A percentile compares a stretch with the other conserved stretches of the same genome.
These are phyloP conservation scores for Limanda limanda DNA, from an alignment of 2,113 vertebrate species.

Conservation along the genomic window DNA sequence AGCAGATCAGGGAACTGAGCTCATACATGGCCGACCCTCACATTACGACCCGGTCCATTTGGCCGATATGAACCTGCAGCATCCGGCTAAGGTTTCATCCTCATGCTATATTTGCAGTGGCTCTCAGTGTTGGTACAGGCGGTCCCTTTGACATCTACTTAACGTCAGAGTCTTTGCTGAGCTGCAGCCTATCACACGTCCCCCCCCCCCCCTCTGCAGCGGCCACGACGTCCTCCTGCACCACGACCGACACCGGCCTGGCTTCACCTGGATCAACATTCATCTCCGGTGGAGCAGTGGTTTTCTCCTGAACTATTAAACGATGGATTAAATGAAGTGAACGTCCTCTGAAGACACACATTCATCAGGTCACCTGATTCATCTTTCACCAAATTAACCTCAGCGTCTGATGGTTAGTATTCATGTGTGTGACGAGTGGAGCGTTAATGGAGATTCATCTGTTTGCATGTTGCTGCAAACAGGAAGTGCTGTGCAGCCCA, in stretches of 20 bases:
- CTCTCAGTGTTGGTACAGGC: conserved; percentile 29
- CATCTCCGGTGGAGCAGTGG: neutral
- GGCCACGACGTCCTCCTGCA: neutral
- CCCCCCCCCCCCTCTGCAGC: conserved; percentile 2
- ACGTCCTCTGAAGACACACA: neutral
- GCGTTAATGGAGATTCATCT: no score
- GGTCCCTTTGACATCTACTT: conserved; percentile 49
- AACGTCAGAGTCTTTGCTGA: conserved; percentile 56
- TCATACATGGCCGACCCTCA: neutral
- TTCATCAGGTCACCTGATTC: neutral
- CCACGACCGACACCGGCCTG: conserved; percentile 1
- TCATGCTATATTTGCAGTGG: conserved; percentile 31
- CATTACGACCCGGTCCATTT: neutral
- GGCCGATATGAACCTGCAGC: conserved; percentile 29
- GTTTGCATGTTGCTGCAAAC: no score
- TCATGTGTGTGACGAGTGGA: neutral
- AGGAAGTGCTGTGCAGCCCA: no score
- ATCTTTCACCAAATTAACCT: neutral
- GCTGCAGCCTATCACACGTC: conserved; percentile 36
- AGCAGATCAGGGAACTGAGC: conserved; percentile 11
- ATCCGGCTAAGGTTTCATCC: conserved; percentile 34
- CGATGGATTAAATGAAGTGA: neutral
- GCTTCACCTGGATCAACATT: neutral
- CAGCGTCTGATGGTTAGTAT: neutral
- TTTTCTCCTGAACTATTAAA: neutral